phyloP scores from a whole-genome alignment of 2,888 invertebrate genomes.

The Ctena decussata region DNA sequence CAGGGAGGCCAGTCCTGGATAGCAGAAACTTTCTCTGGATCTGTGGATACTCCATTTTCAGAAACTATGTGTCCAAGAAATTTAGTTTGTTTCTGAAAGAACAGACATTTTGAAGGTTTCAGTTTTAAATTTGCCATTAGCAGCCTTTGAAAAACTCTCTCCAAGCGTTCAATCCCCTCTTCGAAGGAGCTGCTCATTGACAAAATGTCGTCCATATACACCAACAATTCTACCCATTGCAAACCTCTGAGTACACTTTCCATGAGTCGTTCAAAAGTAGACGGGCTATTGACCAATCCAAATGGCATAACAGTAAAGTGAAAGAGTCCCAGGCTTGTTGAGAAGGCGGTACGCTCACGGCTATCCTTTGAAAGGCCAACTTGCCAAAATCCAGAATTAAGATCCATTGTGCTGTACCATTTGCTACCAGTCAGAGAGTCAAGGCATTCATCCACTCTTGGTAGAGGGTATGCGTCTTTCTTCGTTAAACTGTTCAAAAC shows the following conservation, averaged over 20 bases:
- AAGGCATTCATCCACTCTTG: constrained; percentile 63
- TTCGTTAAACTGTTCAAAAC: constrained; percentile 64
- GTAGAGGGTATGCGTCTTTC: constrained; percentile 69
- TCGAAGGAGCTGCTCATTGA: constrained; percentile 24
- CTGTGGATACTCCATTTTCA: constrained; percentile 47
- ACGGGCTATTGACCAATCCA: constrained; percentile 61
- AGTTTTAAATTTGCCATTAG: constrained; percentile 49
- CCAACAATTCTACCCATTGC: constrained; percentile 41
- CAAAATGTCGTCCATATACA: constrained; percentile 67
- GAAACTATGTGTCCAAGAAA: constrained; percentile 58
- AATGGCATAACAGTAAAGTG: constrained; percentile 78
- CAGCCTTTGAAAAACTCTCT: constrained; percentile 46
- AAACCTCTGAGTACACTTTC: constrained; percentile 53
- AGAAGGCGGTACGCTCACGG: constrained; percentile 70
- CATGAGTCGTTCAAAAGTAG: constrained; percentile 69
- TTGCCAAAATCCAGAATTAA: constrained; percentile 69
- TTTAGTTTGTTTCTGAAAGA: constrained; percentile 36
- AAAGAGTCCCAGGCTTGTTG: constrained; percentile 62
- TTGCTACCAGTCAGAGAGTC: constrained; percentile 54
- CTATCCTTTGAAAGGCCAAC: constrained; percentile 52
- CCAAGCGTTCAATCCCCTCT: constrained; percentile 24
- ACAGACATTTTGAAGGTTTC: constrained; percentile 57
- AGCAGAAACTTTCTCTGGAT: constrained; percentile 45
- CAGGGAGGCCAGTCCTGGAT: constrained; percentile 49
- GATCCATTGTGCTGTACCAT: constrained; percentile 64